phyloP scores from a whole-genome alignment of 1,140 invertebrate genomes.

The Nylanderia fulva region DNA sequence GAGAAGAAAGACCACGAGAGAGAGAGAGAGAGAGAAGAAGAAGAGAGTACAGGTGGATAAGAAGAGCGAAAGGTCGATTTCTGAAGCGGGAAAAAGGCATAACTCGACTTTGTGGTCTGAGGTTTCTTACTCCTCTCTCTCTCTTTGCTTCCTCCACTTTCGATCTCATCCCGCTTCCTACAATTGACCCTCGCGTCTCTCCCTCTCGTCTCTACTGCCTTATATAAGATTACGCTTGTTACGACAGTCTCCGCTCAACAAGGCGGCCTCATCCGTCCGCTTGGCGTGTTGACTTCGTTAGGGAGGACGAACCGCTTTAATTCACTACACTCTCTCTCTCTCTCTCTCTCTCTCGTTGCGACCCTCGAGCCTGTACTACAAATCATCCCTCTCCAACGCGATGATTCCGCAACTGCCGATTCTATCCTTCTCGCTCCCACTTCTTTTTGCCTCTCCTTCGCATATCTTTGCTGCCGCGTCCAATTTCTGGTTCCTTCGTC shows the following conservation, averaged over 20 bases:
- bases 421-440: constrained; percentile 23
- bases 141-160: constrained; percentile 23
- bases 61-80: constrained; percentile 59
- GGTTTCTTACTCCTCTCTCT: constrained; percentile 62
- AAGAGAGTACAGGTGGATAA: constrained; percentile 47
- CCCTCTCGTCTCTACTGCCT: constrained; percentile 63
- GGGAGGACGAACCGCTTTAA: constrained; percentile 81
- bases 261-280: constrained; percentile 71
- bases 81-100: constrained; percentile 71
- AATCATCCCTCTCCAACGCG: constrained; percentile 59
- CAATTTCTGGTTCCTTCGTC: not conserved
- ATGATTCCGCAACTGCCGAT: constrained; percentile 57
- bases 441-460: constrained; percentile 17
- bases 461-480: not conserved
- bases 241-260: constrained; percentile 79
- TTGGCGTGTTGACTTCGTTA: constrained; percentile 83
- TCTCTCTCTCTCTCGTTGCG: constrained; percentile 59
- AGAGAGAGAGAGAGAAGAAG: not conserved
- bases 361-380: constrained; percentile 51
- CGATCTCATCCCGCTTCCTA: constrained; percentile 66
- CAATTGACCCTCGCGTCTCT: constrained; percentile 78
- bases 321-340: constrained; percentile 76
- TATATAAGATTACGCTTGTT: constrained; percentile 85
- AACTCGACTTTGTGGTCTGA: constrained; percentile 72
- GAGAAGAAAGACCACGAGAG: not conserved